Percentiles rank a stretch among this genome's conserved stretches.
Conservation (phyloP, 2,113 vertebrate genomes). For the Hipposideros armiger region DNA sequence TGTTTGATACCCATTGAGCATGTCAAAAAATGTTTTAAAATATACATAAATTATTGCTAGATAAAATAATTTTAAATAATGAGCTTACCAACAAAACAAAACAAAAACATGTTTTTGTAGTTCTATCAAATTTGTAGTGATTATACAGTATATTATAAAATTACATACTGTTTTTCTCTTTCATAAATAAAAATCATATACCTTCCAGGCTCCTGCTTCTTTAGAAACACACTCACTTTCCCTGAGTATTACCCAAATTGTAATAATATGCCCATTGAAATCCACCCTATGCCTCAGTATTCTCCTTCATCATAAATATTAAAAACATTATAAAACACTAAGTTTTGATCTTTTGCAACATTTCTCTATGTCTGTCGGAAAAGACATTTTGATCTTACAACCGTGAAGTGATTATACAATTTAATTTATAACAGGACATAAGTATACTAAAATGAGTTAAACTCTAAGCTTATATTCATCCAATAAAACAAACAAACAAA, state of each 20-base stretch:
- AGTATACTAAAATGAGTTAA: background rate
- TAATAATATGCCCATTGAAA: background rate
- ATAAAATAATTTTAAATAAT: background rate
- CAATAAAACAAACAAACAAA: background rate
- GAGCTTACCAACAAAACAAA: background rate
- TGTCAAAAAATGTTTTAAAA: background rate
- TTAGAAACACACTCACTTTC: background rate
- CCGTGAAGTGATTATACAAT: background rate
- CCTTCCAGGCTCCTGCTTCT: background rate
- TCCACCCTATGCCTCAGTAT: background rate
- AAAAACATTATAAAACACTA: background rate
- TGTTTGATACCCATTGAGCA: background rate
- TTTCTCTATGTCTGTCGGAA: background rate
- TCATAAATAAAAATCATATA: background rate
- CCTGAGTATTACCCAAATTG: background rate
- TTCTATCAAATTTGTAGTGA: background rate
- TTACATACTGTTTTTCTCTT: background rate
- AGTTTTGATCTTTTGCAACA: background rate
- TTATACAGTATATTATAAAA: background rate
- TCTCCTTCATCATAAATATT: background rate
- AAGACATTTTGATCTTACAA: background rate
- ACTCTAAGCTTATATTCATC: background rate
- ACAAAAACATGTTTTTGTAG: background rate
- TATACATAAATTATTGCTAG: background rate
- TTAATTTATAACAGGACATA: background rate